Percentiles rank a stretch among this genome's conserved stretches.
Evolutionary conservation across 2,888 invertebrate genomes (phyloP).

Genomic region (Serripes groenlandicus): DNA sequence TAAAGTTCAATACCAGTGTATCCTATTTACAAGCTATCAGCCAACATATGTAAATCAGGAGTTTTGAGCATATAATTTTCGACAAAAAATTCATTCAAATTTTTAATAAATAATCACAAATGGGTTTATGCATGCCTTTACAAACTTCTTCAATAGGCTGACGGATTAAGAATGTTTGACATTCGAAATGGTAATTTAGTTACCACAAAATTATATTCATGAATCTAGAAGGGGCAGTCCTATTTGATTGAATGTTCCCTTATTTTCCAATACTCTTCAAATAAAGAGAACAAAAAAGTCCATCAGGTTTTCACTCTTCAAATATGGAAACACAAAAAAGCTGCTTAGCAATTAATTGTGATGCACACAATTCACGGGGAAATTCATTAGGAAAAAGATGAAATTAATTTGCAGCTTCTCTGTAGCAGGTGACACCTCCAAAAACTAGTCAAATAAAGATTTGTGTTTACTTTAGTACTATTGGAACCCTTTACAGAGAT

Average conservation of each 20-base stretch:
- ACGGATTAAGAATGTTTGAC: constrained; percentile 20
- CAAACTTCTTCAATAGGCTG: constrained; percentile 18
- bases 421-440: constrained; percentile 6
- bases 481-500: neutral
- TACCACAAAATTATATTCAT: constrained; percentile 31
- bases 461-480: neutral
- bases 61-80: neutral
- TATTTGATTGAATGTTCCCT: constrained; percentile 20
- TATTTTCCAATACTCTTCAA: constrained; percentile 50
- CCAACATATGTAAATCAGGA: constrained; percentile 19
- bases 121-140: constrained; percentile 22
- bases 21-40: constrained; percentile 10
- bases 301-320: constrained; percentile 43
- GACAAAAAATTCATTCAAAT: constrained; percentile 20
- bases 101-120: constrained; percentile 23
- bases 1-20: neutral
- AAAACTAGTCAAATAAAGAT: neutral
- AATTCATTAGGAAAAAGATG: neutral
- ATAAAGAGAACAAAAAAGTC: constrained; percentile 44
- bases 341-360: constrained; percentile 17
- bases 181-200: constrained; percentile 22
- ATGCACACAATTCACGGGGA: constrained; percentile 8
- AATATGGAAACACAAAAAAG: constrained; percentile 45
- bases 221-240: constrained; percentile 26
- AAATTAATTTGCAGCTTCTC: constrained; percentile 3